phyloP scores from a whole-genome alignment of 2,113 vertebrate species.

The Vanacampus margaritifer region DNA sequence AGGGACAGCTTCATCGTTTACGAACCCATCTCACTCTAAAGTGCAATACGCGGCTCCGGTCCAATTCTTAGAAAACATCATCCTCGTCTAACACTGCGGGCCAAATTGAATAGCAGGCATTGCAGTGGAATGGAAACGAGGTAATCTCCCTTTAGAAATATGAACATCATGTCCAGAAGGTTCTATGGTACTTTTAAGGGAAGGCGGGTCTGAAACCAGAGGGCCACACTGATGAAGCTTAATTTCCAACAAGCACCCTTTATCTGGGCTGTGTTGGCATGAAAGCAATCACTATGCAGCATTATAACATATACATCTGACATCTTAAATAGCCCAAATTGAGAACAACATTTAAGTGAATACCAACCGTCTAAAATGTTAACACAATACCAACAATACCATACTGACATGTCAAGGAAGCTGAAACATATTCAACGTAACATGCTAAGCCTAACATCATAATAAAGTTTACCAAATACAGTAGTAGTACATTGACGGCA shows the following conservation, averaged over 20 bases:
- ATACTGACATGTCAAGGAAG: too few relatives aligned
- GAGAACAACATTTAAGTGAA: too few relatives aligned
- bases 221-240: too few relatives aligned
- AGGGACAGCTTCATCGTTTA: conserved; percentile 38
- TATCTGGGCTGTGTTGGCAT: not conserved
- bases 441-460: too few relatives aligned
- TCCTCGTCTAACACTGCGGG: conserved; percentile 23
- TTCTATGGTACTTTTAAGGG: conserved; percentile 29
- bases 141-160: conserved; percentile 9
- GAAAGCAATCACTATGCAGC: too few relatives aligned
- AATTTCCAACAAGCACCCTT: not conserved
- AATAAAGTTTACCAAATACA: too few relatives aligned
- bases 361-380: too few relatives aligned
- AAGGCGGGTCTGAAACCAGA: conserved; percentile 35
- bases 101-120: conserved; percentile 21
- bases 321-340: too few relatives aligned
- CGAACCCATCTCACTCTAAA: conserved; percentile 30
- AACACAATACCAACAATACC: too few relatives aligned
- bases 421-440: too few relatives aligned
- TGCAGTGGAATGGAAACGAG: conserved; percentile 9
- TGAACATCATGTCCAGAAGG: conserved; percentile 13
- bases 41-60: conserved; percentile 25
- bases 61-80: conserved; percentile 56
- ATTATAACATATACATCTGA: too few relatives aligned
- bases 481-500: too few relatives aligned